A percentile compares a stretch with the other conserved stretches of the same genome.
Conservation (phyloP, 2,888 invertebrate genomes). For the Caenorhabditis plicata region DNA sequence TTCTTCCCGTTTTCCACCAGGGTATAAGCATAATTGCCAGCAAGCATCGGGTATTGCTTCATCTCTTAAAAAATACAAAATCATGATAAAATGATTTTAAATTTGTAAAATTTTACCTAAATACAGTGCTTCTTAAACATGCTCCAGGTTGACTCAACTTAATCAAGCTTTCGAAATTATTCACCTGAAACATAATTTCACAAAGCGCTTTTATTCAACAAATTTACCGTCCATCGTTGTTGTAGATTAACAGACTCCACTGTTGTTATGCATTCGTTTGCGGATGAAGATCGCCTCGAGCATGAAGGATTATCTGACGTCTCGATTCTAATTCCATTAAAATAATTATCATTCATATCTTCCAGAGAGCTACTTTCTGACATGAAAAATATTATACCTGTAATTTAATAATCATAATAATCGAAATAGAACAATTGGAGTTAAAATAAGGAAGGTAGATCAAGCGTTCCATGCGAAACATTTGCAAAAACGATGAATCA, state of each 20-base stretch:
- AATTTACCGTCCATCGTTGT: conserved; percentile 62
- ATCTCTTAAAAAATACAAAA: conserved; percentile 40
- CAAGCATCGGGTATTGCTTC: conserved; percentile 58
- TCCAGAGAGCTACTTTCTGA: no score
- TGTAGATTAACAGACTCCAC: conserved; percentile 60
- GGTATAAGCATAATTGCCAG: conserved; percentile 65
- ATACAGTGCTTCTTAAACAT: conserved; percentile 63
- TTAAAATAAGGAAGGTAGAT: no score
- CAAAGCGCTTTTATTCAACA: background rate
- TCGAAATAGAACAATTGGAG: no score
- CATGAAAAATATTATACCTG: no score
- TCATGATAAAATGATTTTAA: conserved; percentile 1
- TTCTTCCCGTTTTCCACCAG: conserved; percentile 65
- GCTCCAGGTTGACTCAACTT: conserved; percentile 63
- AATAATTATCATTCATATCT: no score
- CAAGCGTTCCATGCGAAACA: no score
- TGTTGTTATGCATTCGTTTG: conserved; percentile 57
- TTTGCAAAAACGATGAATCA: no score
- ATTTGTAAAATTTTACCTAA: conserved; percentile 23
- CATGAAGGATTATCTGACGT: conserved; percentile 24
- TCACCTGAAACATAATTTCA: conserved; percentile 38
- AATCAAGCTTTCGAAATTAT: conserved; percentile 60
- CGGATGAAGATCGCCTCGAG: conserved; percentile 15
- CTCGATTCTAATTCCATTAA: no score
- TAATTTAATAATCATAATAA: no score